Evolutionary conservation across 2,113 vertebrate species (phyloP), one percentile per base, ranked within the genome.

Genomic region (Centrocercus urophasianus): DNA sequence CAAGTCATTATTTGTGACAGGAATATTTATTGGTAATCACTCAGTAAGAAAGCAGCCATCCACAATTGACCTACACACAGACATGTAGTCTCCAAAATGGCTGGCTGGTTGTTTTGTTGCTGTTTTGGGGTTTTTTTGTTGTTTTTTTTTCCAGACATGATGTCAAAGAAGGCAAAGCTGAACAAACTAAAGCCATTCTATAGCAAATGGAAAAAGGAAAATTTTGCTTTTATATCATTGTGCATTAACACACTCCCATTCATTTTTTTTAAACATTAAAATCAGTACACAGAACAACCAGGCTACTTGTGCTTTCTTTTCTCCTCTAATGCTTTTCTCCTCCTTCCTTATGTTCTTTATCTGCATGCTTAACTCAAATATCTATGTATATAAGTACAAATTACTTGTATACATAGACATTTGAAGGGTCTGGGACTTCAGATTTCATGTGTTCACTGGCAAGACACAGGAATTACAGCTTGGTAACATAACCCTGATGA

Each of bases 11-110:
- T 82, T 89, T 95, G 77, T 84, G 66, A 94, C 43, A 63, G 71
- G 83, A 95, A 85, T 92, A 84, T 92, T 95, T 89, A 89, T 75
- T 65, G 66, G 24, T 52, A 61, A 87, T 78, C 40, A 18, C 66
- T 90, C 59, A 48, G 27, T 30, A 61, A 65, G 50, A 76, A 84
- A 75, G 4, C 43, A 88, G 34, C 16, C 34, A 61, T 16, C 30
- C 32, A 74, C 30, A 28, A n/a, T 0, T 75, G 47, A 40, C 45
- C 0, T 1, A 11, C 32, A 38, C 6, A 54, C 4, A 48, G 47
- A 54, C 13, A n/a, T 1, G 4, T 17, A 38, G 10, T 43, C 45
- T 83, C 76, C 57, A 71, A 83, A 74, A 65, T 1, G 1, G 14
- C 12, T 61, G 54, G 36, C 24, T 63, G 24, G 9, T 16, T 25